These are phyloP conservation scores for Taxidea taxus DNA, from an alignment of 2,113 vertebrate genomes.

Conservation along the genomic window DNA sequence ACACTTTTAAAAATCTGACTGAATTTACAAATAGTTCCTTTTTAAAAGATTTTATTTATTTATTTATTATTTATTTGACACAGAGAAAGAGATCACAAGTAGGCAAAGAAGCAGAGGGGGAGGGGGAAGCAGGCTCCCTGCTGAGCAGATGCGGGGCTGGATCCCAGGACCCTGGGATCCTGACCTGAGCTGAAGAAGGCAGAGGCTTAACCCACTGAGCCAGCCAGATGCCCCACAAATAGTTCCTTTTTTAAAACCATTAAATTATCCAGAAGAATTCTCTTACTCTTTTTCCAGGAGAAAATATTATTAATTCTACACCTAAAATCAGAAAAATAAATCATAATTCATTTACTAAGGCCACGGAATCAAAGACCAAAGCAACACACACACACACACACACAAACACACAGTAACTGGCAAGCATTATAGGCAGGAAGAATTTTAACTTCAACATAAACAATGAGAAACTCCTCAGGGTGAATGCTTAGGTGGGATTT, in stretches of 20 bases:
- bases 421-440: neutral
- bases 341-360: neutral
- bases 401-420: neutral
- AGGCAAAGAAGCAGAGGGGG: too few relatives aligned
- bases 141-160: too few relatives aligned
- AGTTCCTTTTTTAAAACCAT: constrained; percentile 2
- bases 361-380: neutral
- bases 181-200: too few relatives aligned
- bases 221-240: neutral
- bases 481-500: neutral
- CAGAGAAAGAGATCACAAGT: too few relatives aligned
- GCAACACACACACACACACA: neutral
- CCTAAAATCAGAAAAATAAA: constrained; percentile 34
- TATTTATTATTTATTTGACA: too few relatives aligned
- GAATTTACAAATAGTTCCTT: neutral
- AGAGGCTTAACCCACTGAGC: too few relatives aligned
- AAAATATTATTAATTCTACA: constrained; percentile 34
- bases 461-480: neutral
- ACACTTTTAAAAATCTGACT: neutral
- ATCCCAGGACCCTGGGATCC: too few relatives aligned
- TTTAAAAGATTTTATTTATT: too few relatives aligned
- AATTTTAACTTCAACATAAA: constrained; percentile 32
- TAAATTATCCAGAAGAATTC: neutral
- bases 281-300: neutral
- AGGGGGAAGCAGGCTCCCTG: too few relatives aligned